phyloP scores from a whole-genome alignment of 2,797 vertebrate species.

The Eulemur albifrons region DNA sequence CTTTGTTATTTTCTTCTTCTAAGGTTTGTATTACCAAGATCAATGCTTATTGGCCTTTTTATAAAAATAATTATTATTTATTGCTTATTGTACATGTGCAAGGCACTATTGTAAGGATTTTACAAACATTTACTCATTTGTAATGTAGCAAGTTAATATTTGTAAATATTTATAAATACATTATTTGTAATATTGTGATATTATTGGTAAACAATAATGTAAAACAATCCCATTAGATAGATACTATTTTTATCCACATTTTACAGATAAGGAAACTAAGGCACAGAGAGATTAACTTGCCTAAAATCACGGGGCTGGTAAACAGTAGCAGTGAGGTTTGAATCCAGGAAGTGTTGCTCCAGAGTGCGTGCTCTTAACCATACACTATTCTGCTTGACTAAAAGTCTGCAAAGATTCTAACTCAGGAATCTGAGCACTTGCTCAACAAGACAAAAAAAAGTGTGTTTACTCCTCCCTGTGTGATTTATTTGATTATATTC shows the following conservation, averaged over 20 bases:
- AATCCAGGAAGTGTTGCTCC: neutral
- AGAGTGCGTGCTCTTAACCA: neutral
- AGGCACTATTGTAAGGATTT: neutral
- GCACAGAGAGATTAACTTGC: neutral
- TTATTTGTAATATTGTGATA: neutral
- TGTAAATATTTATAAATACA: neutral
- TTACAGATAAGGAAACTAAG: constrained; percentile 26
- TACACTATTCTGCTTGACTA: neutral
- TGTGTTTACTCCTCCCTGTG: constrained; percentile 50
- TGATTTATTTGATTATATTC: constrained; percentile 66
- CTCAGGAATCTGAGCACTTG: neutral
- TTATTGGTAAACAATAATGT: neutral
- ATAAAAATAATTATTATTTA: neutral
- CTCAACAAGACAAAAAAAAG: neutral
- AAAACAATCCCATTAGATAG: neutral
- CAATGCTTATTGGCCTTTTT: neutral
- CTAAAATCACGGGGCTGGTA: neutral
- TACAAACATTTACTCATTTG: neutral
- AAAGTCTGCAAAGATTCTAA: neutral
- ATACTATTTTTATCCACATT: neutral
- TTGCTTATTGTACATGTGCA: neutral
- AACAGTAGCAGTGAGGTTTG: neutral
- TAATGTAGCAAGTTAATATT: neutral
- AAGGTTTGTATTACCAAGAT: neutral
- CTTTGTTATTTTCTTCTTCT: constrained; percentile 20